Conservation (phyloP, 2,113 vertebrate species). For the Spea bombifrons region DNA sequence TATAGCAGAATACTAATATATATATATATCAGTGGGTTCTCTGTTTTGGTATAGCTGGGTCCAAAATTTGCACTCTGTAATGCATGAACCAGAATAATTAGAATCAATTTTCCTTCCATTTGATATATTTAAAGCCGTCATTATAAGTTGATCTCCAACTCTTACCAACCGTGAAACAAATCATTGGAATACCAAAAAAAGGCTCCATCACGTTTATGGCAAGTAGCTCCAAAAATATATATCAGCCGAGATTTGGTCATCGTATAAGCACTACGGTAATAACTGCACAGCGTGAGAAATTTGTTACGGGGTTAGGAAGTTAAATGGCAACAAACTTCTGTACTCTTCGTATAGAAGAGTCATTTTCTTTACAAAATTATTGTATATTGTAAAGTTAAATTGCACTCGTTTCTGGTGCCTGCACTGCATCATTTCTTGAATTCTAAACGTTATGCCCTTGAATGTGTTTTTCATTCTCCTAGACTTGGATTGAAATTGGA, state of each 20-base stretch:
- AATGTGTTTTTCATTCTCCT: conserved; percentile 42
- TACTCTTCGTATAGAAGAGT: conserved; percentile 28
- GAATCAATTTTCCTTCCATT: too few species aligned
- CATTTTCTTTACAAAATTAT: conserved; percentile 39
- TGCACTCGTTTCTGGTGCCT: conserved; percentile 35
- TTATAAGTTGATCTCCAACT: neutral
- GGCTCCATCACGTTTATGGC: conserved; percentile 23
- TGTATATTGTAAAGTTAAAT: conserved; percentile 40
- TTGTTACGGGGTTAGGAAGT: conserved; percentile 24
- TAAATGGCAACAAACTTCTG: conserved; percentile 40
- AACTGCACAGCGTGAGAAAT: conserved; percentile 16
- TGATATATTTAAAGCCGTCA: too few species aligned
- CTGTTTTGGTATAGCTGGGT: too few species aligned
- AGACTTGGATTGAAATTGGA: conserved; percentile 44
- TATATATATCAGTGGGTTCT: too few species aligned
- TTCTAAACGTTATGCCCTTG: conserved; percentile 46
- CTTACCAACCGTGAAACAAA: neutral
- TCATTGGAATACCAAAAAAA: conserved; percentile 22
- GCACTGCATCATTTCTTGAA: conserved; percentile 25
- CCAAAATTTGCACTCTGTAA: too few species aligned
- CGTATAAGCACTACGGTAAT: conserved; percentile 28
- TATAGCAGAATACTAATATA: too few species aligned
- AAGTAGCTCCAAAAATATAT: neutral
- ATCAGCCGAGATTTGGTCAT: conserved; percentile 26
- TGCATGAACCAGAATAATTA: too few species aligned